These are phyloP conservation scores for Drosophila mayri DNA, from an alignment of 1,140 invertebrate species.

Conservation along the genomic window DNA sequence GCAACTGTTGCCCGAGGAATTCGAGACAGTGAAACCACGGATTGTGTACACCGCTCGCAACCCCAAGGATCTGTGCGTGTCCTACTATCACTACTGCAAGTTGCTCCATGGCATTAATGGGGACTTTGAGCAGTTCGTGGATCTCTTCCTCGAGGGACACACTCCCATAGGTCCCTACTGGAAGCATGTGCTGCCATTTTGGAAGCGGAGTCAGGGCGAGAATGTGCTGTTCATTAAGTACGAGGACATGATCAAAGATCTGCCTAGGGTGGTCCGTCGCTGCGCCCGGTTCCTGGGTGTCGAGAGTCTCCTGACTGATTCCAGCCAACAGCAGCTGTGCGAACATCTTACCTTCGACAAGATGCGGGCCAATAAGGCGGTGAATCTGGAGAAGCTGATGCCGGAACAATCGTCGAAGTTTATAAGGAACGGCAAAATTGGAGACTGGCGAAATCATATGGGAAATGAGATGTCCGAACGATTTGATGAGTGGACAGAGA, in stretches of 20 bases:
- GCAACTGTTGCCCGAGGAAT: slow-evolving; percentile 89
- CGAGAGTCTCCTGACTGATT: slow-evolving; percentile 88
- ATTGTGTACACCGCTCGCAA: slow-evolving; percentile 96
- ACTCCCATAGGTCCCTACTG: slow-evolving; percentile 89
- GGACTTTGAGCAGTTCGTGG: slow-evolving; percentile 92
- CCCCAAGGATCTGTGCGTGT: slow-evolving; percentile 97
- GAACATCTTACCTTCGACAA: slow-evolving; percentile 92
- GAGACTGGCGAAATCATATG: slow-evolving; percentile 94
- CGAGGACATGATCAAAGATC: slow-evolving; percentile 93
- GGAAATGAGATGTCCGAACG: slow-evolving; percentile 88
- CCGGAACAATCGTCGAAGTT: slow-evolving; percentile 87
- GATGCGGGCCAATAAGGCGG: slow-evolving; percentile 92
- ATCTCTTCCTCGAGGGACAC: slow-evolving; percentile 90
- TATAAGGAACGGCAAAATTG: slow-evolving; percentile 92
- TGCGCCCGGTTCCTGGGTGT: slow-evolving; percentile 90
- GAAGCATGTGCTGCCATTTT: slow-evolving; percentile 90
- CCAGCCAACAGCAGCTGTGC: slow-evolving; percentile 88
- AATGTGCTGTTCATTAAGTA: slow-evolving; percentile 94
- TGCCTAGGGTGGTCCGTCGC: slow-evolving; percentile 87
- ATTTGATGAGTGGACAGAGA: slow-evolving; percentile 91
- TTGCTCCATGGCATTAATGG: slow-evolving; percentile 90
- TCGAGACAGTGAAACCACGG: slow-evolving; percentile 90
- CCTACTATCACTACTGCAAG: slow-evolving; percentile 94
- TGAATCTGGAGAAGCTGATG: slow-evolving; percentile 89
- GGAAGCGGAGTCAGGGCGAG: slow-evolving; percentile 89